A percentile compares a stretch with the other conserved stretches of the same genome.
phyloP scores from a whole-genome alignment of 2,113 vertebrate genomes.

The Amia ocellicauda region DNA sequence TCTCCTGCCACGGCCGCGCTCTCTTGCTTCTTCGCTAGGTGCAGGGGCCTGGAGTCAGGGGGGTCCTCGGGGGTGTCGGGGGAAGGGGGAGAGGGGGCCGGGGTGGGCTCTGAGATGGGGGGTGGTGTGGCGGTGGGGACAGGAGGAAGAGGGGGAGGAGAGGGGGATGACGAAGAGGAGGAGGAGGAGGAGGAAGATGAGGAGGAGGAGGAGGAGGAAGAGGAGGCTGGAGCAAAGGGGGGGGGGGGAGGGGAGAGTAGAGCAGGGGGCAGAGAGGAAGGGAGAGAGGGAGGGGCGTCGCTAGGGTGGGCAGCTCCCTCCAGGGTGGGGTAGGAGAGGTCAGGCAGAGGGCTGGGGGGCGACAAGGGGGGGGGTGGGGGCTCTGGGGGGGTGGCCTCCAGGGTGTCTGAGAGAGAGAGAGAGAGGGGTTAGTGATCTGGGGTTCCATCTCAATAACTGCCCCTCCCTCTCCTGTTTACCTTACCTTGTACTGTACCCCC shows the following conservation, averaged over 20 bases:
- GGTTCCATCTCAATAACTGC: too few species aligned
- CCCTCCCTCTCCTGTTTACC: too few species aligned
- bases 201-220: constrained; percentile 20
- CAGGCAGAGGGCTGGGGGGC: constrained; percentile 36
- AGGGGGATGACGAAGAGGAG: not conserved
- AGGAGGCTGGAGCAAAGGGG: constrained; percentile 33
- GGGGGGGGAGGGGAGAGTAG: constrained; percentile 36
- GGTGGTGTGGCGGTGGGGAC: constrained; percentile 51
- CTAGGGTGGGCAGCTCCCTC: too few species aligned
- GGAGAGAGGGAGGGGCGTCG: constrained; percentile 52
- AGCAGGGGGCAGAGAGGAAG: constrained; percentile 32
- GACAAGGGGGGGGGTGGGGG: too few species aligned
- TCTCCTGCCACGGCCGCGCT: constrained; percentile 84
- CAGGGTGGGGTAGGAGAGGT: constrained; percentile 51
- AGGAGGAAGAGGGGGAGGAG: constrained; percentile 37
- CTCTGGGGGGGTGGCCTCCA: constrained; percentile 47
- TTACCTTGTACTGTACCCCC: too few species aligned
- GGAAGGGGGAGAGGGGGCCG: constrained; percentile 36
- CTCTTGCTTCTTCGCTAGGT: constrained; percentile 86
- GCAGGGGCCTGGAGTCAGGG: constrained; percentile 63
- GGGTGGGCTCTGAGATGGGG: constrained; percentile 58
- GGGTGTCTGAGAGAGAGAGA: constrained; percentile 39
- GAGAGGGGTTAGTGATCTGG: not conserved
- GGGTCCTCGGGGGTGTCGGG: constrained; percentile 57
- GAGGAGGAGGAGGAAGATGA: constrained; percentile 34